Evolutionary conservation across 2,113 vertebrate genomes (phyloP).

Genomic region (Erinaceus europaeus): DNA sequence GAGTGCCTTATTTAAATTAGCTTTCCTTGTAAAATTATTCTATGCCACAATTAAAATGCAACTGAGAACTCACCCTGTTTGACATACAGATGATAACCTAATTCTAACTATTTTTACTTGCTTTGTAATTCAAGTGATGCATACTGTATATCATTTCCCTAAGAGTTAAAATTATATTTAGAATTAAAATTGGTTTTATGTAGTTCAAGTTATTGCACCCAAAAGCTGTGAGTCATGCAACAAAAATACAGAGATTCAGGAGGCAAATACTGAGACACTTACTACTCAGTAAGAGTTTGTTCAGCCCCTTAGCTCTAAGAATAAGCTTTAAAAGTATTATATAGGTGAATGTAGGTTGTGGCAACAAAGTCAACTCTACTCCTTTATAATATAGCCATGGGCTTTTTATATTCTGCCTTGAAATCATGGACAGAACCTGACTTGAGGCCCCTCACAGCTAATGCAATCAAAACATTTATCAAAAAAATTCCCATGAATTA

Average conservation of each 20-base stretch:
- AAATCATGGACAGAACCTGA: neutral
- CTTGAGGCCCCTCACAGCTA: too few species aligned
- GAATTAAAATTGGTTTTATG: constrained; percentile 78
- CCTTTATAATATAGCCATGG: constrained; percentile 50
- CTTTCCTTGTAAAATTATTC: constrained; percentile 69
- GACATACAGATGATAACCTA: constrained; percentile 71
- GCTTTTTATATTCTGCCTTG: constrained; percentile 58
- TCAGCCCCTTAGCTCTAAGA: constrained; percentile 59
- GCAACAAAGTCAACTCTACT: constrained; percentile 53
- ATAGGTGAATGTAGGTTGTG: constrained; percentile 46
- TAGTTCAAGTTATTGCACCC: constrained; percentile 55
- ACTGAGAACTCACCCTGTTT: constrained; percentile 73
- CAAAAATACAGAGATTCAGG: constrained; percentile 70
- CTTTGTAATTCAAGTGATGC: constrained; percentile 73
- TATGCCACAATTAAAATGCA: constrained; percentile 65
- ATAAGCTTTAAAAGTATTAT: constrained; percentile 65
- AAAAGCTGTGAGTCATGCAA: constrained; percentile 69
- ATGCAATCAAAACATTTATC: too few species aligned
- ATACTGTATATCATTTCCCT: constrained; percentile 68
- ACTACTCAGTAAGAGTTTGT: constrained; percentile 69
- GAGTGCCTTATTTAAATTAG: constrained; percentile 71
- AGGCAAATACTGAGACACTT: constrained; percentile 66
- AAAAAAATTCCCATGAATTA: too few species aligned
- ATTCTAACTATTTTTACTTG: constrained; percentile 76
- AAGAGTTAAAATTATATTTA: constrained; percentile 71